Evolutionary conservation across 2,113 vertebrate genomes (phyloP), one percentile per base, ranked within the genome.

Genomic region (Lanius ludovicianus): DNA sequence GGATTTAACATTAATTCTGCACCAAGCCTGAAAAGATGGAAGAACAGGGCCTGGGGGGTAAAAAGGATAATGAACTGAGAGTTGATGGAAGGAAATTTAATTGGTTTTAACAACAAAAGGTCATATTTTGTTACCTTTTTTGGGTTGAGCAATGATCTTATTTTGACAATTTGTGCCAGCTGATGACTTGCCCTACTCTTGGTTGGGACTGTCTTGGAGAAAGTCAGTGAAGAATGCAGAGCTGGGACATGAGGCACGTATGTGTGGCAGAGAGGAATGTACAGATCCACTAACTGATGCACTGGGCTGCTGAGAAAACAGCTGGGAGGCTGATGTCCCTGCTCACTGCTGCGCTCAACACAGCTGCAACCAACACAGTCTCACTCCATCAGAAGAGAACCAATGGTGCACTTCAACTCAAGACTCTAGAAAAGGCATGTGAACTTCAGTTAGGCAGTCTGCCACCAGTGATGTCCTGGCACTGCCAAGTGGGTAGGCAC

Each of bases 81-180:
- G 73, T 4, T 96, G 95, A 96, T 82, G 89, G 91, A 92, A 95
- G 70, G 81, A 87, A 95, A 82, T 44, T 81, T 97, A 95, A 96
- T 93, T 84, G 95, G 44, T 76, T 89, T 92, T 89, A 96, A 95
- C 91, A 95, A 82, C 87, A 89, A 68, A 89, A 94, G 77, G 87
- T 95, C 93, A 94, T 41, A 60, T 94, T 95, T 64, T 89, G 62
- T 95, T 95, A 91, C 95, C 93, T 93, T 86, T 95, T 91, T 89
- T 75, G 53, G 69, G 77, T 41, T 94, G 80, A 95, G 62, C 52
- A 91, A 35, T 46, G 76, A 87, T 71, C 71, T 67, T 74, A 81
- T 67, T 95, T 92, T 85, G 92, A 95, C 71, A 92, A 73, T 76
- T 60, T 59, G 31, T 74, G 76, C 63, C 79, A 59, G 59, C 31